Evolutionary conservation across 2,888 invertebrate species (phyloP).

Genomic region (Cephus spinipes): DNA sequence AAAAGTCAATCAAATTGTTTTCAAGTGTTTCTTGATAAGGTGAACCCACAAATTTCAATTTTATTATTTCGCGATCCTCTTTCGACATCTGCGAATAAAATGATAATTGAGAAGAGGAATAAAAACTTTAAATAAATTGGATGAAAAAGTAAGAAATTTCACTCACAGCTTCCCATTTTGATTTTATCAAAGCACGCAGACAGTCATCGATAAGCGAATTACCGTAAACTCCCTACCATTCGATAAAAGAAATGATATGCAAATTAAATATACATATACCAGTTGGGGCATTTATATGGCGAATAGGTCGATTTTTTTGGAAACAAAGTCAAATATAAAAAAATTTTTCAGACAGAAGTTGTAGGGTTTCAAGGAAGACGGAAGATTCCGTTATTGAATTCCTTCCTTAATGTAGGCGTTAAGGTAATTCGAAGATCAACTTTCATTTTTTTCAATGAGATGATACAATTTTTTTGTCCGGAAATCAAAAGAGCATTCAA

Average conservation of each 20-base stretch:
- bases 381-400: too few species aligned
- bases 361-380: too few species aligned
- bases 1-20: constrained; percentile 40
- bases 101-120: neutral
- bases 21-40: constrained; percentile 43
- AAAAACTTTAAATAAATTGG: neutral
- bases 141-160: neutral
- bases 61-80: constrained; percentile 34
- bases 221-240: constrained; percentile 23
- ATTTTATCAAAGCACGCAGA: constrained; percentile 27
- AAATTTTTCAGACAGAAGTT: too few species aligned
- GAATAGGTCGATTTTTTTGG: too few species aligned
- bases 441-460: too few species aligned
- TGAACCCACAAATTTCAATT: constrained; percentile 39
- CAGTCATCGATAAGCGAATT: constrained; percentile 39
- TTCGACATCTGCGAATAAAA: constrained; percentile 36
- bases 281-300: too few species aligned
- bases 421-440: too few species aligned
- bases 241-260: constrained; percentile 8
- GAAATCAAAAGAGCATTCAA: too few species aligned
- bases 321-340: too few species aligned
- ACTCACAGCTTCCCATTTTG: constrained; percentile 43
- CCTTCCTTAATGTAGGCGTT: too few species aligned
- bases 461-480: too few species aligned
- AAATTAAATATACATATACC: constrained; percentile 2